Percentiles rank a stretch among this genome's conserved stretches.
These are phyloP conservation scores for Sebastes steindachneri DNA, from an alignment of 2,797 vertebrate genomes.

Conservation along the genomic window DNA sequence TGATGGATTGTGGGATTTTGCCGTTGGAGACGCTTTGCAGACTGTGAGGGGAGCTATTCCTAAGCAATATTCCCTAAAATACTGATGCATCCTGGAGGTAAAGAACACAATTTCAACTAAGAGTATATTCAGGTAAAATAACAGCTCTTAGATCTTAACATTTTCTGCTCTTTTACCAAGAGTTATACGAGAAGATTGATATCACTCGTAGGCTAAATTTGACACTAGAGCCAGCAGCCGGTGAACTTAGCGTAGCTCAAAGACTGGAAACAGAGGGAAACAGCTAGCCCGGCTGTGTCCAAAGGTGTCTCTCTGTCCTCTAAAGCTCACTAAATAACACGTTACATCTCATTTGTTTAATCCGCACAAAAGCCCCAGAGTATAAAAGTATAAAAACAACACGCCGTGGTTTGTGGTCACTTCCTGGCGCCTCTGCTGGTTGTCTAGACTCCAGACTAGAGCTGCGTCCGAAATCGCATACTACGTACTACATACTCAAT, in stretches of 20 bases:
- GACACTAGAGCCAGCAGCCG: background rate
- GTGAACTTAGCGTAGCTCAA: background rate
- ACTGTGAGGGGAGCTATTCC: background rate
- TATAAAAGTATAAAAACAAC: background rate
- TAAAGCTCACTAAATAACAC: background rate
- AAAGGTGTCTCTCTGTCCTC: background rate
- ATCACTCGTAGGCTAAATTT: background rate
- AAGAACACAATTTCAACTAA: background rate
- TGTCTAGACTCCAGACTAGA: background rate
- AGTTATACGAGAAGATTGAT: background rate
- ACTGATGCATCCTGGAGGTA: background rate
- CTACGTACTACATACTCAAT: too few species aligned
- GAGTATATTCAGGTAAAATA: background rate
- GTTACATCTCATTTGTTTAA: background rate
- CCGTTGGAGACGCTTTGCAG: constrained; percentile 7
- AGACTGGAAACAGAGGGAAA: background rate
- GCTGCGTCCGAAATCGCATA: too few species aligned
- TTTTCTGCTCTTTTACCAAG: too few species aligned
- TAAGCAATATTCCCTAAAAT: background rate
- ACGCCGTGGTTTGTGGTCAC: background rate
- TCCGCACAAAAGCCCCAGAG: background rate
- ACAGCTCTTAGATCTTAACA: too few species aligned
- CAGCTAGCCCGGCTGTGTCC: background rate
- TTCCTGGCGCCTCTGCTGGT: background rate
- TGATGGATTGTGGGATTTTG: constrained; percentile 27